Base-by-base conservation (phyloP, 2,888 invertebrate genomes). In the Andrena camellia region DNA sequence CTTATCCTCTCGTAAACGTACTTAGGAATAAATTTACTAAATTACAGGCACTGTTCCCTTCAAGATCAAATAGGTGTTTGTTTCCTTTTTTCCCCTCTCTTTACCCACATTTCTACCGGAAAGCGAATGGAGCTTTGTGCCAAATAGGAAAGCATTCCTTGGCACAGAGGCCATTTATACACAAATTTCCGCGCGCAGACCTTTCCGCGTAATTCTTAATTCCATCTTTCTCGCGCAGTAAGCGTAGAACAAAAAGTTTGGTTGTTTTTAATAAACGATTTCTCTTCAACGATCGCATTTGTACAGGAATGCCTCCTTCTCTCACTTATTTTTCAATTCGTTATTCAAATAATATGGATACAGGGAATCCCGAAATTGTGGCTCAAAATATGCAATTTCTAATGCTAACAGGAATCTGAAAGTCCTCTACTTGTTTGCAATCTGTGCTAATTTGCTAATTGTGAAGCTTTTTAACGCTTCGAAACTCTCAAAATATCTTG, bases 31-130 rank as follows among this genome's bases (percentile, higher is more conserved):
- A 81, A 75, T 81, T 88, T 68, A 83, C 89, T 88, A 86, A 85
- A 88, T 89, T 89, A 89, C 88, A 89, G 89, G 89, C 89, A 89
- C 89, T 89, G 88, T 89, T 82, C 81, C 81, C 88, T 86, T 85
- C 81, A 81, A 77, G 67, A 83, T 78, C 79, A 70, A 86, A 68
- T 80, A 75, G 69, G 54, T 84, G 82, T 50, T 67, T 70, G 42
- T 42, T 42, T 42, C 17, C 42, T 42, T 42, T 17, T 42, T 42
- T 42, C 0, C 5, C 4, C 13, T 4, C 60, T 77, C 23, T 54
- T 63, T 23, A 80, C 71, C 70, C 75, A 68, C 77, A 78, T 67
- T 75, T 78, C 76, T 85, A 75, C 63, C 10, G 13, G 42, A 74
- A 23, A 75, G 68, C 77, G 77, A 84, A 78, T 68, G 76, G 69